Base-by-base conservation (phyloP, 2,888 invertebrate genomes). In the Callimorpha dominula region DNA sequence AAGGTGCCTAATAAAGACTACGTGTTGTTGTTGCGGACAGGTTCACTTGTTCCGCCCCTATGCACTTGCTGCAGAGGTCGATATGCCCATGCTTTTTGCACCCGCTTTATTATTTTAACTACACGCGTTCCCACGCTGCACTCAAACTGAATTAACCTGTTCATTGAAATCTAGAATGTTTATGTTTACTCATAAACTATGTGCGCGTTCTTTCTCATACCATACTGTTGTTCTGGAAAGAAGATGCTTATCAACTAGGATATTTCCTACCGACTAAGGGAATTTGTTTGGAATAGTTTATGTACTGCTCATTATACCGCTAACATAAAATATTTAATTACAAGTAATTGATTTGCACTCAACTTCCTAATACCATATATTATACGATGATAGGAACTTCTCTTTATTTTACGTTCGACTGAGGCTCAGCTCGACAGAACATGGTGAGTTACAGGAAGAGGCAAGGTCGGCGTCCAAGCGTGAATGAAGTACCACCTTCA, bases 21-120 rank as follows among this genome's bases (percentile, higher is more conserved):
- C 73, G 73, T 70, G 78, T 75, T 75, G 77, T 80, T 78, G 79
- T 75, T 75, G 81, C 80, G 78, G 82, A 89, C 89, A 88, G 88
- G 88, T 89, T 88, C 93, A 94, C 94, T 93, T 93, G 94, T 95
- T 94, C 91, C 94, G 95, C 95, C 95, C 95, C 92, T 94, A 95
- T 95, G 94, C 95, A 94, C 95, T 94, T 93, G 93, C 85, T 79
- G 85, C 84, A 85, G 89, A 93, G 94, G 91, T 94, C 94, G 92
- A 83, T 90, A 87, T 86, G 87, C 88, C 84, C 88, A 86, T 88
- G 88, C 88, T 94, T 95, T 95, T 95, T 95, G 94, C 95, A 93
- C 91, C 93, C 91, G 89, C 88, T 90, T 78, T 89, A 89, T 89
- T 89, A 90, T 88, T 85, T 86, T 82, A 88, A 90, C 88, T 81